These are phyloP conservation scores for Gymnogyps californianus DNA, from an alignment of 2,113 vertebrate species.

Conservation along the genomic window DNA sequence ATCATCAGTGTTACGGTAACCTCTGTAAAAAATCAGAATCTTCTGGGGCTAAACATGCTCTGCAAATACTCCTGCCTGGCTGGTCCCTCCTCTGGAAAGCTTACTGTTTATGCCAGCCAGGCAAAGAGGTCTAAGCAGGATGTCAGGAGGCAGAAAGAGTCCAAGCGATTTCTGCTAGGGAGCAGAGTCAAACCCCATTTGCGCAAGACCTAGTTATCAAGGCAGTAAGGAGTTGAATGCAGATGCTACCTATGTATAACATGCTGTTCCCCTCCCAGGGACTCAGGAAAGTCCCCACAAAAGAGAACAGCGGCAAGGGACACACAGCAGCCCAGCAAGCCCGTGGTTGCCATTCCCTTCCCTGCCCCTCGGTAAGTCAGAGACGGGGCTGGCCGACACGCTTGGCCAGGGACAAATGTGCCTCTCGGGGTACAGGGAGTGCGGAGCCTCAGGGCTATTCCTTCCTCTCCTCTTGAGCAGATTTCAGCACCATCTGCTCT, in stretches of 20 bases:
- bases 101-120: background rate
- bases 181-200: background rate
- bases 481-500: slow-evolving; percentile 48
- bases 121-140: background rate
- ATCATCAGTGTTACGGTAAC: background rate
- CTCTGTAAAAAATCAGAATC: background rate
- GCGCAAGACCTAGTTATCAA: background rate
- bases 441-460: slow-evolving; percentile 23
- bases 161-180: background rate
- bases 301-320: background rate
- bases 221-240: background rate
- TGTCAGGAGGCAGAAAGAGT: background rate
- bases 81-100: background rate
- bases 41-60: background rate
- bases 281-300: background rate
- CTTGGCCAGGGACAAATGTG: background rate
- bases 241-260: background rate
- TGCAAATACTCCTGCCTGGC: background rate
- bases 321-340: background rate
- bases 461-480: slow-evolving; percentile 33
- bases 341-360: background rate
- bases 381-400: background rate
- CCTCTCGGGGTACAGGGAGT: background rate
- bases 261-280: background rate
- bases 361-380: background rate